Conservation (phyloP, 2,797 vertebrate species). For the Xenops minutus region DNA sequence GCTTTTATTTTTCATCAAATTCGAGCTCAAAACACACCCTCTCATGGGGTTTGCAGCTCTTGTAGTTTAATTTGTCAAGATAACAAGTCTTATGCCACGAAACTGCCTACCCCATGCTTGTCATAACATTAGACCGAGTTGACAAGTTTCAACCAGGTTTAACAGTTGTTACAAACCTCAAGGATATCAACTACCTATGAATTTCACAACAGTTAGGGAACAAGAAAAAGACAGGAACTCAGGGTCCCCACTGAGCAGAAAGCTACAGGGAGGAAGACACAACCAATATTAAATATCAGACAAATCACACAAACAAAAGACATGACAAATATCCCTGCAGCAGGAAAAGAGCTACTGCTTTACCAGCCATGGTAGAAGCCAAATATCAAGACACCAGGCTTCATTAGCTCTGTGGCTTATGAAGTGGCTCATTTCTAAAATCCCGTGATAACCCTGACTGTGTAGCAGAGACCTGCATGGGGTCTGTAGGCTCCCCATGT, state of each 20-base stretch:
- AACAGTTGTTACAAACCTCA: not conserved
- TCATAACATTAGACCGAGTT: not conserved
- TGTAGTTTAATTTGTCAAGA: not conserved
- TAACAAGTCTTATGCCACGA: not conserved
- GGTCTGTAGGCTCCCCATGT: not conserved
- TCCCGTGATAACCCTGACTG: not conserved
- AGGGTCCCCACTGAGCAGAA: not conserved
- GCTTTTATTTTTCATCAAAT: not conserved
- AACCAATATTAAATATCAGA: not conserved
- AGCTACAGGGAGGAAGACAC: not conserved
- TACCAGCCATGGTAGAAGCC: not conserved
- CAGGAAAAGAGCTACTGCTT: not conserved
- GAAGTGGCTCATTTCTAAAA: not conserved
- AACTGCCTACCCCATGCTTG: not conserved
- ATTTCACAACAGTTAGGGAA: not conserved
- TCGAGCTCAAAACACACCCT: not conserved
- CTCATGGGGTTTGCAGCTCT: not conserved
- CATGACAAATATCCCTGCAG: not conserved
- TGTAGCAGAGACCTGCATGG: not conserved
- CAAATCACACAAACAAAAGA: not conserved
- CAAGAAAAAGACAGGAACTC: not conserved
- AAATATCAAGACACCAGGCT: not conserved
- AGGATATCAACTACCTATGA: not conserved
- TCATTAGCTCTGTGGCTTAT: not conserved
- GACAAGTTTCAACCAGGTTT: not conserved